A percentile compares a stretch with the other conserved stretches of the same genome.
Conservation (phyloP, 37 sponge, comb jelly and placozoan genomes). For the Cliona cf. orientalis region DNA sequence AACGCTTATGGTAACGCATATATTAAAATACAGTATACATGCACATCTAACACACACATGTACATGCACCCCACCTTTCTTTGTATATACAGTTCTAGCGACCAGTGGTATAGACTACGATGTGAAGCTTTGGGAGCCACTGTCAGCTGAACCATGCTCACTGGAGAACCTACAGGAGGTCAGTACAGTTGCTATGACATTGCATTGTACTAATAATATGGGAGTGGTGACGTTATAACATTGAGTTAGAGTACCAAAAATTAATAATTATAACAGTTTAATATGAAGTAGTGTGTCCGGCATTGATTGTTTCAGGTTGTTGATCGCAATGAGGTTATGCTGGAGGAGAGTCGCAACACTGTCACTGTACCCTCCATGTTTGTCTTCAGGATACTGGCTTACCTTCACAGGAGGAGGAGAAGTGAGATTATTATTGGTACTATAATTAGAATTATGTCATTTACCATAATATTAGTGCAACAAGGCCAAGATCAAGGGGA, state of each 20-base stretch:
- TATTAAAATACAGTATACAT: background rate
- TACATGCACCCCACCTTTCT: background rate
- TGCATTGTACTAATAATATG: background rate
- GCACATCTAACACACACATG: background rate
- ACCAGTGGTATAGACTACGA: conserved; percentile 93
- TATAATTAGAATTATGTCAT: no score
- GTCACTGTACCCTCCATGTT: conserved; percentile 76
- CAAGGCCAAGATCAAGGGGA: no score
- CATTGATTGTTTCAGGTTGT: conserved; percentile 47
- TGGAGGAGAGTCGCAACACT: conserved; percentile 79
- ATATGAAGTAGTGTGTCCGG: background rate
- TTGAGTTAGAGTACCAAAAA: no score
- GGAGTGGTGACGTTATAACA: background rate
- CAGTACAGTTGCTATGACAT: background rate
- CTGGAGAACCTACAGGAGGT: conserved; percentile 58
- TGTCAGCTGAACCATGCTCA: conserved; percentile 22
- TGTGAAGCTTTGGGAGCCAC: conserved; percentile 87
- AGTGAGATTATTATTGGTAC: conserved; percentile 26
- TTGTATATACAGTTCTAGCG: conserved; percentile 71
- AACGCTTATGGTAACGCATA: conserved; percentile 47
- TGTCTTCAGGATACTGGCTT: conserved; percentile 70
- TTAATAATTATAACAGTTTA: background rate
- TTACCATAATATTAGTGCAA: no score
- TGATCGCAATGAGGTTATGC: conserved; percentile 75
- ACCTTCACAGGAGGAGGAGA: conserved; percentile 70